A percentile compares a stretch with the other conserved stretches of the same genome.
phyloP scores from a whole-genome alignment of 2,113 vertebrate species.

The Ibidorhyncha struthersii region DNA sequence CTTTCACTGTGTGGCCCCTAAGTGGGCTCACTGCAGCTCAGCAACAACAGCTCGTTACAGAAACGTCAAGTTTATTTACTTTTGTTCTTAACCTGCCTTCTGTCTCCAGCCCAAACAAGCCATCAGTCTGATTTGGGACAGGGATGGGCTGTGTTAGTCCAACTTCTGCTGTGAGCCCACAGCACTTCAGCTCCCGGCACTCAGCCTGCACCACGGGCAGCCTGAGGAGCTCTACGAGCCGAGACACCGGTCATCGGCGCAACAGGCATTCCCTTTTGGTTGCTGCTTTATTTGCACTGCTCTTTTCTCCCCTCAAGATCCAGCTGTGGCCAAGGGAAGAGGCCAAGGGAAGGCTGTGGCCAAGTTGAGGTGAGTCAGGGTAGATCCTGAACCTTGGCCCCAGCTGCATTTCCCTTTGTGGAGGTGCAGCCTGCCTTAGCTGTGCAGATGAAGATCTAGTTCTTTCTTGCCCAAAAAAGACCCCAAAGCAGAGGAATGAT shows the following conservation, averaged over 20 bases:
- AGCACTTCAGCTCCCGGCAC: background rate
- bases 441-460: too few species aligned
- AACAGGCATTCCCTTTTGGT: background rate
- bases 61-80: background rate
- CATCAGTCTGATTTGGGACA: background rate
- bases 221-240: background rate
- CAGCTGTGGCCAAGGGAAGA: background rate
- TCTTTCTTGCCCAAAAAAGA: too few species aligned
- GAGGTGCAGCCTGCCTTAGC: too few species aligned
- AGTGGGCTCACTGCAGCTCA: background rate
- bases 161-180: rapidly evolving
- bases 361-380: too few species aligned
- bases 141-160: rapidly evolving
- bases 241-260: rapidly evolving
- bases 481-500: background rate
- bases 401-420: too few species aligned
- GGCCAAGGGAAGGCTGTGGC: too few species aligned
- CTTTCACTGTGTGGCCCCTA: rapidly evolving
- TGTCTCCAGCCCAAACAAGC: background rate
- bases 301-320: background rate
- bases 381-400: too few species aligned
- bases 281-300: background rate
- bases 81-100: background rate
- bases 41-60: background rate
- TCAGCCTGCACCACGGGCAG: background rate